Conservation (phyloP, 2,888 invertebrate species). For the Tipula lateralis region DNA sequence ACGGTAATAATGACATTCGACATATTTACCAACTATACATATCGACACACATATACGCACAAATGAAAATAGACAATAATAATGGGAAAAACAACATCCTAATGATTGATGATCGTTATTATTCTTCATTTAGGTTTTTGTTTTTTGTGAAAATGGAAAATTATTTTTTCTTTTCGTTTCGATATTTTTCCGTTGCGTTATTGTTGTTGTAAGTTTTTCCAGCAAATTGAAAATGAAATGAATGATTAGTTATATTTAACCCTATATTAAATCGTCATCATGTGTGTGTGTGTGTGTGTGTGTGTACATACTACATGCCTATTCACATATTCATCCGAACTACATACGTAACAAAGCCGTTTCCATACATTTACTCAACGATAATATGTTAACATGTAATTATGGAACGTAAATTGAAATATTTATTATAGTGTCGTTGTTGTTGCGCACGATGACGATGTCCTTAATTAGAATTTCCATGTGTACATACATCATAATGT, state of each 20-base stretch:
- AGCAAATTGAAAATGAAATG: constrained; percentile 19
- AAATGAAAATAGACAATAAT: constrained; percentile 11
- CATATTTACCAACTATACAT: neutral
- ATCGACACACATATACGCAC: neutral
- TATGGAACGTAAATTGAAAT: constrained; percentile 5
- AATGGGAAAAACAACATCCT: constrained; percentile 19
- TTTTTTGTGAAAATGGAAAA: constrained; percentile 15
- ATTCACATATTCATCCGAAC: neutral
- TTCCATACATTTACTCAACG: neutral
- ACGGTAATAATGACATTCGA: neutral
- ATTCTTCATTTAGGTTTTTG: neutral
- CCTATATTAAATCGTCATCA: constrained; percentile 24
- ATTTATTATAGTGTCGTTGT: neutral
- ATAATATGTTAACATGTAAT: neutral
- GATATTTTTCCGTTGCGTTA: neutral
- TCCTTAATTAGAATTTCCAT: neutral
- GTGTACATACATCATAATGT: neutral
- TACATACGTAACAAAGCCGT: neutral
- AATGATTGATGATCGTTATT: constrained; percentile 9
- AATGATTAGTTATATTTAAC: constrained; percentile 24
- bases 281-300: neutral
- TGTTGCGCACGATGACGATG: neutral
- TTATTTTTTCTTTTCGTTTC: neutral
- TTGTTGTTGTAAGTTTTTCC: neutral
- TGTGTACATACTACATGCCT: neutral